Evolutionary conservation across 2,797 vertebrate species (phyloP).

Genomic region (Channallabes apus): DNA sequence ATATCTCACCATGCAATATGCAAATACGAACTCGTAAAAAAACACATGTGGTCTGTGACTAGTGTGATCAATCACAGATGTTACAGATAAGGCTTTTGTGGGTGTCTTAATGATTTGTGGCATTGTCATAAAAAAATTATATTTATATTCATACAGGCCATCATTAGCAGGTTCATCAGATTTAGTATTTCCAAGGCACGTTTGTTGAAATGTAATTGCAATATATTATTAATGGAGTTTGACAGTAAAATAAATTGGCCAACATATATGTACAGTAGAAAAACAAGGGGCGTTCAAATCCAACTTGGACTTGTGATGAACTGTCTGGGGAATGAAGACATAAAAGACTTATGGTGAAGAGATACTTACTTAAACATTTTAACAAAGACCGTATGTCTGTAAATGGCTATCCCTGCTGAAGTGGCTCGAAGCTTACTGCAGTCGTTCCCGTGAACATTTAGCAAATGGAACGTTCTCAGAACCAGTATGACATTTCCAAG

Average conservation of each 20-base stretch:
- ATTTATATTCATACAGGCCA: background rate
- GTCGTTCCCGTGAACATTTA: too few relatives aligned
- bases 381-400: too few relatives aligned
- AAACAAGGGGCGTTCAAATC: too few relatives aligned
- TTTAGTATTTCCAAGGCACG: background rate
- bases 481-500: too few relatives aligned
- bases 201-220: background rate
- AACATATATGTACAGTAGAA: background rate
- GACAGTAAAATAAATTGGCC: background rate
- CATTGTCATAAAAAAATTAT: background rate
- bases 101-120: slow-evolving; percentile 9
- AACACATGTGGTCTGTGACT: background rate
- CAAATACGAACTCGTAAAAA: background rate
- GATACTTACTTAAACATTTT: too few relatives aligned
- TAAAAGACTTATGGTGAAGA: too few relatives aligned
- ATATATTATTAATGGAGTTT: background rate
- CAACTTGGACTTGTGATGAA: too few relatives aligned
- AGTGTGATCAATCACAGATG: slow-evolving; percentile 21
- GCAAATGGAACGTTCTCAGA: too few relatives aligned
- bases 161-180: background rate
- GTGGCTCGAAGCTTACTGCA: too few relatives aligned
- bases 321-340: too few relatives aligned
- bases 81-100: slow-evolving; percentile 9
- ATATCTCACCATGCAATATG: slow-evolving; percentile 15
- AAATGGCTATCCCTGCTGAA: too few relatives aligned